A percentile compares a stretch with the other conserved stretches of the same genome.
These are phyloP conservation scores for Drosophila santomea DNA, from an alignment of 1,140 invertebrate genomes.

Conservation along the genomic window DNA sequence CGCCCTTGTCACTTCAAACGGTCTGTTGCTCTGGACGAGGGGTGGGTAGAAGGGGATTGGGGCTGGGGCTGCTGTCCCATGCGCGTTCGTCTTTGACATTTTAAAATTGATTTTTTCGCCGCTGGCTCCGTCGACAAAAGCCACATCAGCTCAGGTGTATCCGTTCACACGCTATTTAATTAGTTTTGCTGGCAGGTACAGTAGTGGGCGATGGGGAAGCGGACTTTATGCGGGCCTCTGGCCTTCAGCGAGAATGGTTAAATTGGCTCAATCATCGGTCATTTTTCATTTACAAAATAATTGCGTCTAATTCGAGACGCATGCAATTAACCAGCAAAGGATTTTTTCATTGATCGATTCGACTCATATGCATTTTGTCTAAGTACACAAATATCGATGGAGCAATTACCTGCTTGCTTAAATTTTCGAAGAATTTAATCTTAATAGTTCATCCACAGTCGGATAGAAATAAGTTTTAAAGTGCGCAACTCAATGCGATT, in stretches of 20 bases:
- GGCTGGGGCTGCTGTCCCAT: conserved; percentile 18
- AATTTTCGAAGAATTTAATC: too few species aligned
- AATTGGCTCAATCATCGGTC: conserved; percentile 67
- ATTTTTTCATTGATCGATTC: conserved; percentile 65
- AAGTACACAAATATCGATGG: too few species aligned
- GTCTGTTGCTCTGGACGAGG: conserved; percentile 49
- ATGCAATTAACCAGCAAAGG: conserved; percentile 50
- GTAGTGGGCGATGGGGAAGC: background rate
- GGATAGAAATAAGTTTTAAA: conserved; percentile 6
- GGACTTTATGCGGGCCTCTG: background rate
- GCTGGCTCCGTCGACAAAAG: conserved; percentile 44
- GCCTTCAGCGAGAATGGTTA: conserved; percentile 1
- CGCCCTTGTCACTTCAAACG: conserved; percentile 72
- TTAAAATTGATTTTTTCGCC: conserved; percentile 74
- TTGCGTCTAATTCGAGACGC: conserved; percentile 66
- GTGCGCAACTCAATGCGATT: conserved; percentile 18
- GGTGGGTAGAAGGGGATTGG: background rate
- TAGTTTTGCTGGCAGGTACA: conserved; percentile 47
- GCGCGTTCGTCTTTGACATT: conserved; percentile 64
- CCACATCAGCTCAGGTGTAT: conserved; percentile 78
- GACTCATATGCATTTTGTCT: background rate
- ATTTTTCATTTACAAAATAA: conserved; percentile 66
- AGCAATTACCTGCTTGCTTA: too few species aligned
- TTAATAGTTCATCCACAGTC: too few species aligned
- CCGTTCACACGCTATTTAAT: conserved; percentile 68